Evolutionary conservation across 2,113 vertebrate species (phyloP), one percentile per base, ranked within the genome.

Genomic region (Fukomys damarensis): DNA sequence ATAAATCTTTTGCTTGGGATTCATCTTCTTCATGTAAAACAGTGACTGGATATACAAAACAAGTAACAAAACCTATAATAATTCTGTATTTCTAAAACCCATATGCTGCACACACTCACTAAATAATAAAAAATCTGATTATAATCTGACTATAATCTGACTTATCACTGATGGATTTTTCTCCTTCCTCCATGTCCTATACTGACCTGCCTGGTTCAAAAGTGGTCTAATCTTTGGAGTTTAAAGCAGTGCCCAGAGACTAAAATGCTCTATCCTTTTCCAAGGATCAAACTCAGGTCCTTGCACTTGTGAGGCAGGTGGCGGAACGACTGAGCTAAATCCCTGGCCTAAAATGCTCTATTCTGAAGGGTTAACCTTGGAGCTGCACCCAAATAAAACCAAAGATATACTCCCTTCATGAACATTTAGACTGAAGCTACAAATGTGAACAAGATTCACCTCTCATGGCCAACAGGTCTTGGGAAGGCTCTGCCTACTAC

Each of bases 331-430:
- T n/a, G n/a, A n/a, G n/a, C n/a, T n/a, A n/a, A n/a, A n/a, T n/a
- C n/a, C n/a, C n/a, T n/a, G n/a, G n/a, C n/a, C 58, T 52, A 22
- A 90, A 82, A 91, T 5, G 28, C 35, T 96, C 43, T 61, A 38
- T 61, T 63, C 81, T 91, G 24, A 94, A 86, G 35, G 66, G 66
- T 20, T 92, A 80, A 86, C 61, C 85, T 93, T 38, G 82, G 86
- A 92, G 91, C 11, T 43, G 63, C 35, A 93, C 6, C 74, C 68
- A 68, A 11, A 77, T 72, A 88, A 96, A 91, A 93, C 61, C 9
- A 24, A 89, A 91, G 79, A 82, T 61, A n/a, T 68, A 49, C 72
- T 77, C 22, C 38, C 49, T 81, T 84, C 81, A 72, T 4, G 0
- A 86, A 82, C 35, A 94, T 46, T 96, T 81, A 91, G 97, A 66